phyloP scores from a whole-genome alignment of 2,888 invertebrate genomes.

The Drosophila affinis region DNA sequence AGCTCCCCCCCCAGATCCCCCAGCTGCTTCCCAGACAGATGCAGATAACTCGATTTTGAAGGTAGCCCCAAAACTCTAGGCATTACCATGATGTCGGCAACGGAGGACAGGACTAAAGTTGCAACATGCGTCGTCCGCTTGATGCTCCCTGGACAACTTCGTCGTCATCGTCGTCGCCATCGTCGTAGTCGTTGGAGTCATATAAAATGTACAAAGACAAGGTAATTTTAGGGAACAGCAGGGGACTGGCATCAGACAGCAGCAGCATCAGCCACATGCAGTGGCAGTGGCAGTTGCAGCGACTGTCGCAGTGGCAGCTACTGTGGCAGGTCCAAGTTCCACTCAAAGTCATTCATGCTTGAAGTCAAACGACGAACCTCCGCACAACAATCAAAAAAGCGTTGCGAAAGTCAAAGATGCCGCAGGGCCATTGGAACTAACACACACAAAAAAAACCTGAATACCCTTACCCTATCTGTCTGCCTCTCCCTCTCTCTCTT shows the following conservation, averaged over 20 bases:
- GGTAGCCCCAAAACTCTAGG: slow-evolving; percentile 32
- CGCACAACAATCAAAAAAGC: slow-evolving; percentile 73
- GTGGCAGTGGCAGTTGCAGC: background rate
- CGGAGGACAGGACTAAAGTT: slow-evolving; percentile 40
- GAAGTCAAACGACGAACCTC: slow-evolving; percentile 63
- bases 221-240: slow-evolving; percentile 52
- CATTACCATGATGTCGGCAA: slow-evolving; percentile 47
- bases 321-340: slow-evolving; percentile 57
- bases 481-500: no score
- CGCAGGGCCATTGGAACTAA: slow-evolving; percentile 49
- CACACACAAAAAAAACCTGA: slow-evolving; percentile 1
- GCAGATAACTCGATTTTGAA: slow-evolving; percentile 62
- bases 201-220: slow-evolving; percentile 76
- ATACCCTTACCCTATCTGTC: background rate
- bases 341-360: slow-evolving; percentile 71
- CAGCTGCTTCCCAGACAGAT: slow-evolving; percentile 32
- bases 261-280: slow-evolving; percentile 44
- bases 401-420: slow-evolving; percentile 73
- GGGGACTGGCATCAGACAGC: slow-evolving; percentile 24
- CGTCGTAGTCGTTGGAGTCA: slow-evolving; percentile 39
- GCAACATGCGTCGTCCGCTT: slow-evolving; percentile 44
- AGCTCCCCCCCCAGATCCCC: background rate
- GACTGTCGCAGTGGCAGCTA: background rate
- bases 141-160: slow-evolving; percentile 42
- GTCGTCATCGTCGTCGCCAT: slow-evolving; percentile 28